These are phyloP conservation scores for Scomber japonicus DNA, from an alignment of 2,113 vertebrate genomes.

Conservation along the genomic window DNA sequence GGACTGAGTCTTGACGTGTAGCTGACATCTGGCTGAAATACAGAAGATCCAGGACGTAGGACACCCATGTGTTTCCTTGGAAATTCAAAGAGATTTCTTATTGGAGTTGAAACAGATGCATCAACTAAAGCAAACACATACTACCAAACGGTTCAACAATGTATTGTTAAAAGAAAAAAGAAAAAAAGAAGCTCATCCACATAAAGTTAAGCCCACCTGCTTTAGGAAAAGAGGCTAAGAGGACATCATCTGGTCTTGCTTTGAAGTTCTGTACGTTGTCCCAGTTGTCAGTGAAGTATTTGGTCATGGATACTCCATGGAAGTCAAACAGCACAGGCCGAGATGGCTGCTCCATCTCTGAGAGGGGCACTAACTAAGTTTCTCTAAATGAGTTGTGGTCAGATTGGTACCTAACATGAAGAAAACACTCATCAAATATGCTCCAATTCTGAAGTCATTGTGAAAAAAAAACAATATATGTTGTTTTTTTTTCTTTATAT, in stretches of 20 bases:
- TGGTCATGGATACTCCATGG: slow-evolving; percentile 77
- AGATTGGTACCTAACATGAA: no score
- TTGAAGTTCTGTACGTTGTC: slow-evolving; percentile 83
- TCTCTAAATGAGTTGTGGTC: no score
- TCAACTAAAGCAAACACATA: not conserved
- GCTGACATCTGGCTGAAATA: slow-evolving; percentile 66
- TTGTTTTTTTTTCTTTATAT: no score
- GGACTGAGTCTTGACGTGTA: slow-evolving; percentile 67
- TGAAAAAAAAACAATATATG: no score
- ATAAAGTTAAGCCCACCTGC: slow-evolving; percentile 77
- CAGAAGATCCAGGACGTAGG: slow-evolving; percentile 84
- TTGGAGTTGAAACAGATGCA: not conserved
- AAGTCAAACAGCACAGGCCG: slow-evolving; percentile 73
- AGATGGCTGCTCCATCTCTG: slow-evolving; percentile 48
- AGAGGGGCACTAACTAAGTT: not conserved
- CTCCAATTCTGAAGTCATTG: no score
- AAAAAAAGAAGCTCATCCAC: not conserved
- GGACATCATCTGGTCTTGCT: slow-evolving; percentile 86
- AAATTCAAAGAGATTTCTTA: not conserved
- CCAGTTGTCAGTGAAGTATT: slow-evolving; percentile 83
- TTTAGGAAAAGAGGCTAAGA: slow-evolving; percentile 89
- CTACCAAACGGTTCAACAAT: no score
- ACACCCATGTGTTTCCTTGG: slow-evolving; percentile 87
- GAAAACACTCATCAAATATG: no score
- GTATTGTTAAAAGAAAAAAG: no score